These are phyloP conservation scores for Fregetta grallaria DNA, from an alignment of 2,113 vertebrate genomes.

Conservation along the genomic window DNA sequence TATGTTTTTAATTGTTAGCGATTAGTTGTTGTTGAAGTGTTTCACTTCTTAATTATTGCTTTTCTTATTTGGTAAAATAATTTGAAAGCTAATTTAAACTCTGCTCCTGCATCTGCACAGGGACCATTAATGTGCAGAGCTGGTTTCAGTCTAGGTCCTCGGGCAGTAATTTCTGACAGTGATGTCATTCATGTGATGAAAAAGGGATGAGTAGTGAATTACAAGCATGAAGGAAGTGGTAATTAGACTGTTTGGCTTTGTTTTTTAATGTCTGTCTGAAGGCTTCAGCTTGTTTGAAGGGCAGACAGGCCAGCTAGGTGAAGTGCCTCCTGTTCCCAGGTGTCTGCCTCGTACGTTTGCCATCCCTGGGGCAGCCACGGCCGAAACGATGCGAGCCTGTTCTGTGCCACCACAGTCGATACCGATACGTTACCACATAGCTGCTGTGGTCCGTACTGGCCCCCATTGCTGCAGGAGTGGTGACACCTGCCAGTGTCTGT, in stretches of 20 bases:
- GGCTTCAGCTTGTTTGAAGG: background rate
- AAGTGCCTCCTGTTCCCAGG: background rate
- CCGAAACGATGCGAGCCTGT: accelerated
- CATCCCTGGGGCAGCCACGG: background rate
- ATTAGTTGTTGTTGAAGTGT: background rate
- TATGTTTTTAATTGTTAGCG: background rate
- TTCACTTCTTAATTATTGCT: background rate
- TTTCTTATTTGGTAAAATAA: slow-evolving; percentile 24
- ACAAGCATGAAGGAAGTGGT: background rate
- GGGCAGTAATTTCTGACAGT: background rate
- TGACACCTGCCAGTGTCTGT: background rate
- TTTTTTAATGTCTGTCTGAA: background rate
- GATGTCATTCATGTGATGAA: slow-evolving; percentile 20
- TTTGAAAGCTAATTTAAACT: background rate
- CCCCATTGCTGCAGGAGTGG: background rate
- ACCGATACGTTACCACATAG: accelerated
- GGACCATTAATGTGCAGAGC: background rate
- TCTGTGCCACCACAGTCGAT: accelerated
- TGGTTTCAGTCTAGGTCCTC: background rate
- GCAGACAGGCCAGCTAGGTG: background rate
- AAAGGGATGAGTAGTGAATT: background rate
- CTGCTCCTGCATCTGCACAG: background rate
- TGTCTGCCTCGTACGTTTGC: background rate
- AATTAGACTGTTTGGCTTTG: background rate
- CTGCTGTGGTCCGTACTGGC: background rate